Conservation (phyloP, 2,113 vertebrate genomes). For the Zapornia atra region DNA sequence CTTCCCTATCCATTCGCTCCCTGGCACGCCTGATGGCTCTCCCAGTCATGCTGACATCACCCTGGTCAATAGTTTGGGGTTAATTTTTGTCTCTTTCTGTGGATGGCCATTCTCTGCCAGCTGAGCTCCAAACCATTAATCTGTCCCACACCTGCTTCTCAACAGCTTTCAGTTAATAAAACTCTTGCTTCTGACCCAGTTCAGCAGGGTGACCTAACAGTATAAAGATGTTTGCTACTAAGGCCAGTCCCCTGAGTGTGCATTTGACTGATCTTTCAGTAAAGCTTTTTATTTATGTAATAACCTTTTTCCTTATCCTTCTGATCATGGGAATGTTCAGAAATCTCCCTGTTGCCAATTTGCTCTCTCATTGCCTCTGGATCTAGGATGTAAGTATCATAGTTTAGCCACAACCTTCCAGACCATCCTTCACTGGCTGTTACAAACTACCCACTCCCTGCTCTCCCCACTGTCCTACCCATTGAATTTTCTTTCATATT, state of each 20-base stretch:
- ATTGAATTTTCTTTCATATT: constrained; percentile 9
- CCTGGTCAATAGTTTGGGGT: not conserved
- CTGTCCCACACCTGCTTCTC: constrained; percentile 32
- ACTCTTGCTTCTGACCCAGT: not conserved
- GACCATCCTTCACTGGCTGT: not conserved
- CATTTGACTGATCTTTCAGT: not conserved
- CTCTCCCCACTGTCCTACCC: not conserved
- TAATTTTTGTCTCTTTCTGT: not conserved
- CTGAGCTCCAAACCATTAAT: constrained; percentile 17
- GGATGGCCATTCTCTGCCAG: not conserved
- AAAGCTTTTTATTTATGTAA: not conserved
- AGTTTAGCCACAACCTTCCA: not conserved
- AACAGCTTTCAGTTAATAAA: constrained; percentile 22
- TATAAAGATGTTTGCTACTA: not conserved
- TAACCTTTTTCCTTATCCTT: not conserved
- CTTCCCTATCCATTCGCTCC: not conserved
- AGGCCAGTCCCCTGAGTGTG: not conserved
- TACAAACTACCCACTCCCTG: not conserved
- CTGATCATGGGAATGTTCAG: not conserved
- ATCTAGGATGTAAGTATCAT: not conserved
- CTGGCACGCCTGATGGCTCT: not conserved
- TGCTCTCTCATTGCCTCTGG: not conserved
- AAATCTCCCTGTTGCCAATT: not conserved
- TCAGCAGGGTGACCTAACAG: not conserved
- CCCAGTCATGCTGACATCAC: not conserved